Conservation (phyloP, 2,797 vertebrate genomes). For the Micromesistius poutassou region DNA sequence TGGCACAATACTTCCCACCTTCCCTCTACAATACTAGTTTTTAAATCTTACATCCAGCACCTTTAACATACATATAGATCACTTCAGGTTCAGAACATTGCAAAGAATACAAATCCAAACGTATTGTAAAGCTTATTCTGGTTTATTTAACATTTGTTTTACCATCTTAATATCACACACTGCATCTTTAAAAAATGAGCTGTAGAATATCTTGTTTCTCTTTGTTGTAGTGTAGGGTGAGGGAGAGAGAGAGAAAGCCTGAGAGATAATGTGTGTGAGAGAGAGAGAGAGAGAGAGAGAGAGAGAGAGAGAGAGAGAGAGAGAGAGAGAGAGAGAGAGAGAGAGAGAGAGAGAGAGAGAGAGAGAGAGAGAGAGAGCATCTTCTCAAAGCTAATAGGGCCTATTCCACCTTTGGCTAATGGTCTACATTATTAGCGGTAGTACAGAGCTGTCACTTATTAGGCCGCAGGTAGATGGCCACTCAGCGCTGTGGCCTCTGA, state of each 20-base stretch:
- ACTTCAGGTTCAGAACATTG: not conserved
- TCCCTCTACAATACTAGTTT: not conserved
- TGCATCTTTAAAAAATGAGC: not conserved
- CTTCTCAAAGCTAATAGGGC: slow-evolving; percentile 28
- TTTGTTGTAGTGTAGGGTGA: no score
- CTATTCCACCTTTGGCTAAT: slow-evolving; percentile 38
- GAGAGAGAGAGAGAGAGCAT: slow-evolving; percentile 35
- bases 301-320: slow-evolving; percentile 7
- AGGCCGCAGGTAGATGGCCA: slow-evolving; percentile 35
- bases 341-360: slow-evolving; percentile 17
- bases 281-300: not conserved
- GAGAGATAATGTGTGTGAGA: not conserved
- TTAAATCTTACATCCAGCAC: not conserved
- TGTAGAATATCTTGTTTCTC: no score
- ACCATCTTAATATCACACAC: not conserved
- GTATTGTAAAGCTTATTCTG: not conserved
- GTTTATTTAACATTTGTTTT: not conserved
- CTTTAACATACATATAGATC: not conserved
- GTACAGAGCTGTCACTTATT: slow-evolving; percentile 48
- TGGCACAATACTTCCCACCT: no score
- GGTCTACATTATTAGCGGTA: slow-evolving; percentile 46
- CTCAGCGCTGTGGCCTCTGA: slow-evolving; percentile 32
- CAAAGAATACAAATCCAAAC: no score
- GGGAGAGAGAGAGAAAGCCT: not conserved
- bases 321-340: not conserved